Conservation (phyloP, 2,797 vertebrate species). For the Hapalemur alaotrensis region DNA sequence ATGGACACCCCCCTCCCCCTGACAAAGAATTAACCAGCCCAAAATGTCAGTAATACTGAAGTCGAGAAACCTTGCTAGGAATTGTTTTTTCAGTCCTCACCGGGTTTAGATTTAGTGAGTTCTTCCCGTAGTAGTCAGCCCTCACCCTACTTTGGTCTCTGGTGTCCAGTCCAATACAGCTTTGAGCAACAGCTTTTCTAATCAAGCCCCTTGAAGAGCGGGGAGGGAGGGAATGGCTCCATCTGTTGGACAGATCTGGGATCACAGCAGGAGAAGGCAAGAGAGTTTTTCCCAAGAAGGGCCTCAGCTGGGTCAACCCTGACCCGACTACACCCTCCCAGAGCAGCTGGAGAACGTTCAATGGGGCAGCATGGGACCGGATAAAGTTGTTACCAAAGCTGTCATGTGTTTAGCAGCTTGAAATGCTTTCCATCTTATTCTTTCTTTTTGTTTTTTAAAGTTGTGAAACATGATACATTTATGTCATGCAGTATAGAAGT, state of each 20-base stretch:
- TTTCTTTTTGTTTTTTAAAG: neutral
- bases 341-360: neutral
- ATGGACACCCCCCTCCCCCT: neutral
- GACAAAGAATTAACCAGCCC: neutral
- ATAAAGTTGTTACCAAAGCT: neutral
- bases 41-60: neutral
- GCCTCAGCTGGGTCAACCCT: neutral
- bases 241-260: neutral
- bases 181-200: neutral
- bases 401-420: neutral
- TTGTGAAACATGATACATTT: neutral
- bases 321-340: neutral
- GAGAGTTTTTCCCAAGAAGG: neutral
- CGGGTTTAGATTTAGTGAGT: neutral
- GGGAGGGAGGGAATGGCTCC: neutral
- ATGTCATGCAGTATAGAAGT: neutral
- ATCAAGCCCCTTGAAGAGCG: neutral
- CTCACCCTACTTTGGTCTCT: neutral
- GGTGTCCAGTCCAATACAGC: neutral
- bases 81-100: constrained; percentile 10
- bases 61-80: neutral
- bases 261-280: neutral
- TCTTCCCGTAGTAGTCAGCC: neutral
- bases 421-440: neutral
- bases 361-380: neutral